Evolutionary conservation across 1,140 invertebrate species (phyloP).

Genomic region (Drosophila baimaii): DNA sequence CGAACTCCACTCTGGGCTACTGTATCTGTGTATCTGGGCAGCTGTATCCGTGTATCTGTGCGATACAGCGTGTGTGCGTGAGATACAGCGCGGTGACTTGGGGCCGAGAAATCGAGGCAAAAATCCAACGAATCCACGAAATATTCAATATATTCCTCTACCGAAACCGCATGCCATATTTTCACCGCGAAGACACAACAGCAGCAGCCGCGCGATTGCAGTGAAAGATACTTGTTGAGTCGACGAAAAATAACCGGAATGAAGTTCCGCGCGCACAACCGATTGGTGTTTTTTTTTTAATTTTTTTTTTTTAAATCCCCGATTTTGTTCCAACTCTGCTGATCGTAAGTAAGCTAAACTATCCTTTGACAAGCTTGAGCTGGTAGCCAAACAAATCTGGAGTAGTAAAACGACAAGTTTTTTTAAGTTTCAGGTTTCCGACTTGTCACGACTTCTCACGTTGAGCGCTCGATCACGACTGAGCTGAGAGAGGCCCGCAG

Average conservation of each 20-base stretch:
- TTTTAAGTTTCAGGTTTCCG: too few relatives aligned
- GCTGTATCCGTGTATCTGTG: constrained; percentile 19
- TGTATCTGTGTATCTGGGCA: constrained; percentile 40
- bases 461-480: too few relatives aligned
- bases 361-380: too few relatives aligned
- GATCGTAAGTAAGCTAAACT: too few relatives aligned
- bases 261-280: constrained; percentile 9
- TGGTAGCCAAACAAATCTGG: too few relatives aligned
- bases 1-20: constrained; percentile 61
- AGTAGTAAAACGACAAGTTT: too few relatives aligned
- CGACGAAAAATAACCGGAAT: constrained; percentile 15
- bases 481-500: too few relatives aligned
- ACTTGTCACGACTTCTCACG: too few relatives aligned
- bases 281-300: not conserved
- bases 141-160: not conserved
- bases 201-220: constrained; percentile 4
- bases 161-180: constrained; percentile 7
- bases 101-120: constrained; percentile 21
- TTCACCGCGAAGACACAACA: constrained; percentile 2
- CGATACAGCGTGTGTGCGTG: constrained; percentile 38
- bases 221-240: constrained; percentile 17
- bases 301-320: not conserved
- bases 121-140: constrained; percentile 15
- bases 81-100: constrained; percentile 15
- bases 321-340: not conserved